Evolutionary conservation across 1,140 invertebrate species (phyloP).

Genomic region (Hylyphantes graminicola): DNA sequence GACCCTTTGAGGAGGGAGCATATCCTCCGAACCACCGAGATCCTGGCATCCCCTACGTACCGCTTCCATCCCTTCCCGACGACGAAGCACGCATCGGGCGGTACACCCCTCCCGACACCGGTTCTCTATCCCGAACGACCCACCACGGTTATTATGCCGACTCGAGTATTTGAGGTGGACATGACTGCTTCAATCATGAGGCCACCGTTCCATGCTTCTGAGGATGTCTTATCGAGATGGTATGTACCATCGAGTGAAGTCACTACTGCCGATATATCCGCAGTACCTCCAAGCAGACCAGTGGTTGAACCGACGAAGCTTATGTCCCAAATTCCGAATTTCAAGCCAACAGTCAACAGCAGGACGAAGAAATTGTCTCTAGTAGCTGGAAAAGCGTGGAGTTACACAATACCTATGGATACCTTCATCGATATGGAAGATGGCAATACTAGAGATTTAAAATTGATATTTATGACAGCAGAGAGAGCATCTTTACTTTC

Average conservation of each 20-base stretch:
- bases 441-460: conserved; percentile 80
- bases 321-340: conserved; percentile 46
- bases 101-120: conserved; percentile 32
- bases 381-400: conserved; percentile 82
- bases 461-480: conserved; percentile 74
- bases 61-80: conserved; percentile 35
- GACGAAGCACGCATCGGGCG: neutral
- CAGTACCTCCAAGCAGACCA: conserved; percentile 11
- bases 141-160: conserved; percentile 32
- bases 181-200: neutral
- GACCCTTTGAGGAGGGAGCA: conserved; percentile 37
- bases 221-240: conserved; percentile 49
- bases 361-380: conserved; percentile 80
- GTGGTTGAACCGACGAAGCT: conserved; percentile 37
- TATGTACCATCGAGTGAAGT: conserved; percentile 46
- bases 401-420: conserved; percentile 78
- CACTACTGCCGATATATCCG: conserved; percentile 29
- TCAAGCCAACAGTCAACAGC: conserved; percentile 77
- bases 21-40: conserved; percentile 4
- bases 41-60: conserved; percentile 47
- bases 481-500: conserved; percentile 75
- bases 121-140: conserved; percentile 46
- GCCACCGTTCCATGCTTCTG: conserved; percentile 10
- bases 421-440: conserved; percentile 88
- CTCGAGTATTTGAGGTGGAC: conserved; percentile 48